Evolutionary conservation across 1,140 invertebrate species (phyloP).

Genomic region (Penaeus vannamei): DNA sequence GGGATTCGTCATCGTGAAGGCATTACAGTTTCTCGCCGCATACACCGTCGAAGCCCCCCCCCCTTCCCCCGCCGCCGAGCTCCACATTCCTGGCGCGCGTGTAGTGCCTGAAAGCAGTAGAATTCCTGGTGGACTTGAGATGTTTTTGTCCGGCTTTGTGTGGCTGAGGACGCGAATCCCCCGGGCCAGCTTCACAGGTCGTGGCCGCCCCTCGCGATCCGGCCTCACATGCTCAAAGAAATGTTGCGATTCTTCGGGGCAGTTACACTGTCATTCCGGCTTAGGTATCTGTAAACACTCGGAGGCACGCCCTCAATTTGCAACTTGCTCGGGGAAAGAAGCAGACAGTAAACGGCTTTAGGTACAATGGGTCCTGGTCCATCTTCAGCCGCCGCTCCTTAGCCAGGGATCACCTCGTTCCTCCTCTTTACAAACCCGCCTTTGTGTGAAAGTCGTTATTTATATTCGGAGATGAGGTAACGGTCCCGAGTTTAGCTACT

Average conservation of each 20-base stretch:
- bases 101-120: slow-evolving; percentile 21
- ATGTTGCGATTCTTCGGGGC: not conserved
- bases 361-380: not conserved
- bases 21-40: not conserved
- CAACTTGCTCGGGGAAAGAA: too few relatives aligned
- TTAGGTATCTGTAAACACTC: slow-evolving; percentile 26
- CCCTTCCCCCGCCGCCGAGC: not conserved
- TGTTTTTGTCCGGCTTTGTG: slow-evolving; percentile 40
- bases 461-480: too few relatives aligned
- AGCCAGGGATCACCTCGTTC: too few relatives aligned
- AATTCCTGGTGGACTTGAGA: slow-evolving; percentile 38
- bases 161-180: not conserved
- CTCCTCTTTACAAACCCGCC: too few relatives aligned
- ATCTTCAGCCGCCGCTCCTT: not conserved
- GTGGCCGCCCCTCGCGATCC: not conserved
- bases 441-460: too few relatives aligned
- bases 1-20: not conserved
- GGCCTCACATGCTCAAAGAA: slow-evolving; percentile 24
- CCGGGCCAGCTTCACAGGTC: not conserved
- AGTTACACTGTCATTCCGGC: slow-evolving; percentile 47
- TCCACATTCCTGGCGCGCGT: not conserved
- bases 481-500: too few relatives aligned
- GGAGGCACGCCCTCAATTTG: too few relatives aligned
- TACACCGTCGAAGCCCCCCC: not conserved
- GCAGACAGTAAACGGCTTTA: too few relatives aligned